These are phyloP conservation scores for Parazoanthus swiftii DNA, from an alignment of 92 coral and sea anemone species.

Conservation along the genomic window DNA sequence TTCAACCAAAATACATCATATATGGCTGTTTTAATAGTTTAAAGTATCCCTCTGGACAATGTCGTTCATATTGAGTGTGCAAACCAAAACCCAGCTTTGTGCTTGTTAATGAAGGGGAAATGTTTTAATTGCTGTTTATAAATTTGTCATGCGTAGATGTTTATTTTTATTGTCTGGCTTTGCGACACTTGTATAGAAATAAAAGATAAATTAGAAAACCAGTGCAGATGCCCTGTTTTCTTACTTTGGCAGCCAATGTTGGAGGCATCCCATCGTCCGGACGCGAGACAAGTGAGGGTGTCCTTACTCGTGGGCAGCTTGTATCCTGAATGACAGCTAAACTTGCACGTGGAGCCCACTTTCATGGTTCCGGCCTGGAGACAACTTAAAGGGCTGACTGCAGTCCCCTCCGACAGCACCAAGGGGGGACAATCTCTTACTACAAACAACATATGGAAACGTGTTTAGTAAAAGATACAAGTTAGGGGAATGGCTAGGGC, in stretches of 20 bases:
- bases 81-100: too few relatives aligned
- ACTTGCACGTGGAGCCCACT: constrained; percentile 68
- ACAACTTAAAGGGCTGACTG: constrained; percentile 73
- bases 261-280: constrained; percentile 62
- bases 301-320: constrained; percentile 47
- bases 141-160: too few relatives aligned
- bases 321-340: constrained; percentile 76
- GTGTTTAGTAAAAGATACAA: not conserved
- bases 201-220: too few relatives aligned
- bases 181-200: too few relatives aligned
- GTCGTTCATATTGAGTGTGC: too few relatives aligned
- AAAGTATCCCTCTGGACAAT: too few relatives aligned
- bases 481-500: not conserved
- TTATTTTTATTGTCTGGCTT: too few relatives aligned
- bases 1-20: too few relatives aligned
- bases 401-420: constrained; percentile 53
- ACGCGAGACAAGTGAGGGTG: constrained; percentile 60
- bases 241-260: constrained; percentile 58
- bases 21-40: too few relatives aligned
- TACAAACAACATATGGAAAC: not conserved
- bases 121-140: too few relatives aligned
- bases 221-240: not conserved
- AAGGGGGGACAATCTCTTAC: constrained; percentile 75
- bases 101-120: too few relatives aligned
- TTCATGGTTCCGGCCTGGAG: constrained; percentile 50